phyloP scores from a whole-genome alignment of 2,888 invertebrate species.

The Thumatha senex region DNA sequence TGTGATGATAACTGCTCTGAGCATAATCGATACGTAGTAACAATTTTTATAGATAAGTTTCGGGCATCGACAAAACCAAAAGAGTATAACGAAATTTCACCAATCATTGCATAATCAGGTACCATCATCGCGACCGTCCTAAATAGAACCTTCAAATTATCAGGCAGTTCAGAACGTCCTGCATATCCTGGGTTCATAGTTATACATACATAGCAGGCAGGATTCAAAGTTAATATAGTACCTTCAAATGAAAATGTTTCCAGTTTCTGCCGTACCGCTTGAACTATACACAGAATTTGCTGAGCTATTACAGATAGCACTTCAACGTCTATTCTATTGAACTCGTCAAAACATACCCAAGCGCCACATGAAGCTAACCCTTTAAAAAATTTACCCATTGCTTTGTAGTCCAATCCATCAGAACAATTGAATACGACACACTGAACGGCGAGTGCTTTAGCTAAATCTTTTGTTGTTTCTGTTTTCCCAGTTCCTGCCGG shows the following conservation, averaged over 20 bases:
- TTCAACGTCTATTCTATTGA: constrained; percentile 93
- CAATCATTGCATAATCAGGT: constrained; percentile 95
- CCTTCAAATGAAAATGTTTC: constrained; percentile 91
- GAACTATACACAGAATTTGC: constrained; percentile 91
- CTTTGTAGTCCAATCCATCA: constrained; percentile 92
- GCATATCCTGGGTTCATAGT: constrained; percentile 93
- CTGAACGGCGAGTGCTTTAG: constrained; percentile 95
- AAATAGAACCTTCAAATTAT: constrained; percentile 93
- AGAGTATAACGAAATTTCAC: constrained; percentile 93
- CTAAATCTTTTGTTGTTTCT: constrained; percentile 95
- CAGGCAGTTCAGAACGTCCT: constrained; percentile 91
- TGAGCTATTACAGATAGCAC: constrained; percentile 94
- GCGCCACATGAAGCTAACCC: constrained; percentile 92
- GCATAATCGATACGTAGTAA: constrained; percentile 91
- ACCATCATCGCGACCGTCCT: constrained; percentile 96
- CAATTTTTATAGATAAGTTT: constrained; percentile 91
- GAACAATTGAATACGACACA: constrained; percentile 95
- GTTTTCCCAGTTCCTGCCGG: constrained; percentile 96
- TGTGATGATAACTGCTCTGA: constrained; percentile 93
- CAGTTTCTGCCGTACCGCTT: constrained; percentile 87
- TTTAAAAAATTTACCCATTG: constrained; percentile 94
- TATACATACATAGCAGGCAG: constrained; percentile 91
- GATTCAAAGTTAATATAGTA: constrained; percentile 88
- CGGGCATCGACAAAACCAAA: constrained; percentile 91
- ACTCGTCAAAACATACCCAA: constrained; percentile 95